phyloP scores from a whole-genome alignment of 2,888 invertebrate genomes.

The Habroteleia sp. region DNA sequence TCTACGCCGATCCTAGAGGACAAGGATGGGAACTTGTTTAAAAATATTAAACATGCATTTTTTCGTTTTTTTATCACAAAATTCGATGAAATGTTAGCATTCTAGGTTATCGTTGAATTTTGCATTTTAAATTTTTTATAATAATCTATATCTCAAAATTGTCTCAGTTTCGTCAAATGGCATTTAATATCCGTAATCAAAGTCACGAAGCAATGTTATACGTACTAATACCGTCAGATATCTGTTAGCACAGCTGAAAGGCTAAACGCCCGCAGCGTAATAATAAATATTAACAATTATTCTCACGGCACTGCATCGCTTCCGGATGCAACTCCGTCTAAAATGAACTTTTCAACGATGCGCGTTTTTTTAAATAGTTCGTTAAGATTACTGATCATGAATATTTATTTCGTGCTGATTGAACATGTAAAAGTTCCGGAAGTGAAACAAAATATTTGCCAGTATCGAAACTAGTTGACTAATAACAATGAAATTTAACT shows the following conservation, averaged over 20 bases:
- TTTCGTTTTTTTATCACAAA: no score
- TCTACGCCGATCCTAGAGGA: no score
- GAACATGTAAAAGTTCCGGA: conserved; percentile 14
- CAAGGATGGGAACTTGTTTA: no score
- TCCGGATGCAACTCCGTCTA: conserved; percentile 24
- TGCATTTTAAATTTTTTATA: no score
- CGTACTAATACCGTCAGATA: conserved; percentile 18
- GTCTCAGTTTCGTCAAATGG: conserved; percentile 18
- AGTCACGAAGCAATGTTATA: conserved; percentile 30
- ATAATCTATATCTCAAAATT: no score
- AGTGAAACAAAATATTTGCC: conserved; percentile 39
- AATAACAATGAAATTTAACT: conserved; percentile 9
- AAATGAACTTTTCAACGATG: conserved; percentile 8
- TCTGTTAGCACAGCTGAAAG: conserved; percentile 32
- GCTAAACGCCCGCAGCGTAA: conserved; percentile 28
- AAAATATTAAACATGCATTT: no score
- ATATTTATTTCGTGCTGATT: conserved; percentile 10
- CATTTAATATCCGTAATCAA: conserved; percentile 36
- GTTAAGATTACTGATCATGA: conserved; percentile 16
- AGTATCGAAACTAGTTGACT: not conserved
- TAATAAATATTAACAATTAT: conserved; percentile 42
- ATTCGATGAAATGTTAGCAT: no score
- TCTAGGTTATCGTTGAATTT: no score
- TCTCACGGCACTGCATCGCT: conserved; percentile 33
- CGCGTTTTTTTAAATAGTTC: conserved; percentile 6